Base-by-base conservation (phyloP, 2,797 vertebrate genomes). In the Ataeniobius toweri region DNA sequence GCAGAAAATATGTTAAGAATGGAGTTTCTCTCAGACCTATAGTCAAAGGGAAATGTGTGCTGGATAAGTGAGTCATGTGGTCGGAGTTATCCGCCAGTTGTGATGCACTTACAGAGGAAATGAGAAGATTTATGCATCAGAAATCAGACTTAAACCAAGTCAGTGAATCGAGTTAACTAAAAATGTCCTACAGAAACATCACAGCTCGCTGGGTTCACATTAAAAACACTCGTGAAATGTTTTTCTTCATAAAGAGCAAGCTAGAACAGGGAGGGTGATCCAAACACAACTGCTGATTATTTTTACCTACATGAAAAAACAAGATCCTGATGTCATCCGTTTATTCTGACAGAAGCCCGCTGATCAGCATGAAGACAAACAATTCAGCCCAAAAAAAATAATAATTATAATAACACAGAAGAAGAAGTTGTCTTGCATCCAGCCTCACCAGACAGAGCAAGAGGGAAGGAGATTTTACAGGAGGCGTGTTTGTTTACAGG, bases 261-360 rank as follows among this genome's bases (percentile, higher is more conserved):
- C 91, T 91, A 91, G 88, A 89, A 94, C 94, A 94, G 83, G 89
- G 88, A 84, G 65, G 76, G 3, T 5, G 80, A 93, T 88, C 58
- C 84, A 90, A 89, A 91, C 83, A 76, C 83, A 83, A 75, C 86
- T 44, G 79, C 80, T 89, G 88, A 93, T 93, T 89, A 90, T 28
- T 91, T 90, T 89, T 75, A 85, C 61, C 81, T 76, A 26, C 86
- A 73, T 58, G 74, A 76, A 89, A 92, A 91, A 91, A 92, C 81
- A 87, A 80, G 70, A 59, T 2, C 77, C 77, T 88, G 91, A 91
- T 89, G 89, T 93, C 90, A 90, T 83, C n/a, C 28, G 81, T 81
- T 87, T 77, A 74, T 89, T 83, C 88, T 46, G 75, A 59, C 26
- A 55, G 8, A 75, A 63, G 74, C 31, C 36, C 39, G 48, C 46